Percentiles rank a stretch among this genome's conserved stretches.
Conservation (phyloP, 2,113 vertebrate genomes). For the Aramus guarauna region DNA sequence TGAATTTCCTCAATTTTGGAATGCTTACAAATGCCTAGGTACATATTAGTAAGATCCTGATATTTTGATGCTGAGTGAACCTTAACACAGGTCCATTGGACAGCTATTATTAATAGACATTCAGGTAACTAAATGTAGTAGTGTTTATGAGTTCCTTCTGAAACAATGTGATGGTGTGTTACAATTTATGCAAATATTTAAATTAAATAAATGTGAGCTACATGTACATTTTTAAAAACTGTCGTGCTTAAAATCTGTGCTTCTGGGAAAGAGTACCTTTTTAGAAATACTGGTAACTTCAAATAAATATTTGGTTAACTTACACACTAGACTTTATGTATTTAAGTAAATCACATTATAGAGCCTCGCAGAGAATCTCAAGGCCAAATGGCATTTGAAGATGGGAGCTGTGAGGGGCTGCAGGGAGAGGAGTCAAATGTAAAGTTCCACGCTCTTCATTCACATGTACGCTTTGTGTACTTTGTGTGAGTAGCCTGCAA, state of each 20-base stretch:
- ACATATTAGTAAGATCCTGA: neutral
- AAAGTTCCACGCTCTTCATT: neutral
- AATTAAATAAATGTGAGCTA: neutral
- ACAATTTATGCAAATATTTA: neutral
- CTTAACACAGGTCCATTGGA: neutral
- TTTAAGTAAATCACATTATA: neutral
- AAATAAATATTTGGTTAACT: neutral
- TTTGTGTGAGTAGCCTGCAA: neutral
- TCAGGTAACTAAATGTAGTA: neutral
- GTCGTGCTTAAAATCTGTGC: neutral
- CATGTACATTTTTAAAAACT: neutral
- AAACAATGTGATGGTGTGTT: neutral
- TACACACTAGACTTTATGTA: fast-evolving
- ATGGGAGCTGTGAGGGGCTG: neutral
- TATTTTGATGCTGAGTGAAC: neutral
- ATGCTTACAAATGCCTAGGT: neutral
- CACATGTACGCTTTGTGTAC: fast-evolving
- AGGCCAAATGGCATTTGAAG: neutral
- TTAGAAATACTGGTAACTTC: neutral
- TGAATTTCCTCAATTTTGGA: neutral
- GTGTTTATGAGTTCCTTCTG: neutral
- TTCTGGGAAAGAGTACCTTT: neutral
- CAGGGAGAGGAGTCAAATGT: neutral
- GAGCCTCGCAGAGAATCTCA: neutral
- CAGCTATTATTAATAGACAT: neutral